Evolutionary conservation across 2,797 vertebrate genomes (phyloP).

Genomic region (Parambassis ranga): DNA sequence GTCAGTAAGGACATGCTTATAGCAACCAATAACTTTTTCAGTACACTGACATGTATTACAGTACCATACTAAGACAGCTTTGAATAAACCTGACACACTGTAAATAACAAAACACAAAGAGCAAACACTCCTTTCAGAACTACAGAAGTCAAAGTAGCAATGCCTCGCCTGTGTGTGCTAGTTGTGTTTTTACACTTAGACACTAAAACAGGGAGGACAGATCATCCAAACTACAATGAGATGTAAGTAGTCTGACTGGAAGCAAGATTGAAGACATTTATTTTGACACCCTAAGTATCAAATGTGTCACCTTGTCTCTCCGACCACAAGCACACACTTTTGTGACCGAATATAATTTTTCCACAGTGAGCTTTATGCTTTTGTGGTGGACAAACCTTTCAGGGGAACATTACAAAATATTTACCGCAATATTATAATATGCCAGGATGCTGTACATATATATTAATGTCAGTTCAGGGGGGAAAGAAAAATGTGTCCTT

Average conservation of each 20-base stretch:
- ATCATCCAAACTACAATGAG: constrained; percentile 8
- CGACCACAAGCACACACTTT: constrained; percentile 6
- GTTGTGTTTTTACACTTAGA: neutral
- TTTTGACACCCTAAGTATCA: constrained; percentile 15
- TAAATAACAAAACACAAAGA: constrained; percentile 8
- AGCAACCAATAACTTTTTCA: neutral
- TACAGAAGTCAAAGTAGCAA: neutral
- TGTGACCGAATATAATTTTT: constrained; percentile 7
- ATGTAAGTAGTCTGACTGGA: constrained; percentile 25
- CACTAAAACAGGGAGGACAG: neutral
- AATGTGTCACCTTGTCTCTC: constrained; percentile 1
- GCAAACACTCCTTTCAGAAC: neutral
- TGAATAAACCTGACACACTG: neutral
- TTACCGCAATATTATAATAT: constrained; percentile 18
- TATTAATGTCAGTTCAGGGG: neutral
- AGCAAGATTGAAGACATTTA: constrained; percentile 1
- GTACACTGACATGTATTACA: no score
- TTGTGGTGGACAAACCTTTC: neutral
- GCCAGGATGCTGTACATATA: constrained; percentile 18
- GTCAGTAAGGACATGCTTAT: neutral
- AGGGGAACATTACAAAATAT: constrained; percentile 8
- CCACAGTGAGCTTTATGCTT: neutral
- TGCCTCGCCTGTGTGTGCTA: neutral
- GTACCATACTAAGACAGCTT: neutral
- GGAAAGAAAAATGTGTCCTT: neutral